Percentiles rank a stretch among this genome's conserved stretches.
These are phyloP conservation scores for Campaea margaritaria DNA, from an alignment of 2,888 invertebrate species.

Conservation along the genomic window DNA sequence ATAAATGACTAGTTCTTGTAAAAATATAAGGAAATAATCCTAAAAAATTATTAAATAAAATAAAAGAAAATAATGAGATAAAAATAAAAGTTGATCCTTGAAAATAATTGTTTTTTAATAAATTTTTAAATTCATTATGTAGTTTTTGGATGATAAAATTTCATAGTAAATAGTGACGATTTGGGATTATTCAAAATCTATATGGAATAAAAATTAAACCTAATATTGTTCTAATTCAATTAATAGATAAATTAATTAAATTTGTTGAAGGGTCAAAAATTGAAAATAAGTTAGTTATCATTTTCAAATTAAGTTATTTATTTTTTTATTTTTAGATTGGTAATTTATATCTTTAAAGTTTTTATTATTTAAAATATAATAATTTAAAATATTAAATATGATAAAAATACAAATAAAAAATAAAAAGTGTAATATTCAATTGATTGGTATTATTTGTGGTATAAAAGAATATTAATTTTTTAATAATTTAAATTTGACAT, in stretches of 20 bases:
- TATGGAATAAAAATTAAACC: no score
- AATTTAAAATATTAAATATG: no score
- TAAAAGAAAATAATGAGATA: conserved; percentile 84
- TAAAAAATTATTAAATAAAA: conserved; percentile 88
- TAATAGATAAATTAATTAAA: no score
- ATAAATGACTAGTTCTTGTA: conserved; percentile 88
- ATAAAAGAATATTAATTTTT: conserved; percentile 86
- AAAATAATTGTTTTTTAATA: conserved; percentile 73
- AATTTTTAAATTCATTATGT: conserved; percentile 86
- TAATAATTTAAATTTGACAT: conserved; percentile 89
- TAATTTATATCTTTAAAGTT: conserved; percentile 76
- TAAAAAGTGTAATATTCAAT: conserved; percentile 76
- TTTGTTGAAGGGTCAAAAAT: no score
- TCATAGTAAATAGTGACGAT: no score
- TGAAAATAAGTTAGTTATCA: no score
- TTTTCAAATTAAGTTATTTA: no score
- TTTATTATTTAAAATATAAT: no score
- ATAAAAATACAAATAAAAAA: conserved; percentile 61
- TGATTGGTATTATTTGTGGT: conserved; percentile 88
- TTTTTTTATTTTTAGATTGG: conserved; percentile 66
- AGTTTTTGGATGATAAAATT: conserved; percentile 65
- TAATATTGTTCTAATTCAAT: no score
- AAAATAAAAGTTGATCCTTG: conserved; percentile 84
- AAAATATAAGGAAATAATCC: conserved; percentile 90
- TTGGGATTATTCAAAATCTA: no score